Evolutionary conservation across 2,888 invertebrate species (phyloP).

Genomic region (Drosophila lutescens): DNA sequence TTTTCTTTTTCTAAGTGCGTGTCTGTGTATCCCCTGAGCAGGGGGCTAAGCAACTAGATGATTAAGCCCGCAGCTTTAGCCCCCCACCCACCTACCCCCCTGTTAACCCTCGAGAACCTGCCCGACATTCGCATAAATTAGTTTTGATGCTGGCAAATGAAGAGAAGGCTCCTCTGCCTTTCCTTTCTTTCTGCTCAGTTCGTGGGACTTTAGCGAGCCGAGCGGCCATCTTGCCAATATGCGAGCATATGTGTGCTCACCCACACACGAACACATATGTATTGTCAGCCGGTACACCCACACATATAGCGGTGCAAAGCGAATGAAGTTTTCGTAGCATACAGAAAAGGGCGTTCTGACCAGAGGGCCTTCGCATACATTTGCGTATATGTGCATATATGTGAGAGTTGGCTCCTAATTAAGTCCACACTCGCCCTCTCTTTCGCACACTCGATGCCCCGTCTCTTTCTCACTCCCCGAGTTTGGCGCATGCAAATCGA

Average conservation of each 20-base stretch:
- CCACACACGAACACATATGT: background rate
- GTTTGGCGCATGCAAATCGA: slow-evolving; percentile 57
- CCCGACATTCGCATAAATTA: slow-evolving; percentile 73
- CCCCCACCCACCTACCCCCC: background rate
- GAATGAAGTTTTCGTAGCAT: slow-evolving; percentile 31
- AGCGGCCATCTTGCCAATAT: slow-evolving; percentile 67
- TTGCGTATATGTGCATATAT: slow-evolving; percentile 8
- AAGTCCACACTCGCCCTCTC: slow-evolving; percentile 28
- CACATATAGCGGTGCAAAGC: background rate
- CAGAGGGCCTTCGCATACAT: slow-evolving; percentile 21
- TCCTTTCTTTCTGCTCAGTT: slow-evolving; percentile 2
- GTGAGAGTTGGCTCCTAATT: slow-evolving; percentile 46
- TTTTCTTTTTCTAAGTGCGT: background rate
- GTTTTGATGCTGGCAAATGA: slow-evolving; percentile 74
- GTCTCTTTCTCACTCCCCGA: background rate
- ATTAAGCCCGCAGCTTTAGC: slow-evolving; percentile 20
- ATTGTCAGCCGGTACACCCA: slow-evolving; percentile 20
- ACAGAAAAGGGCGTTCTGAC: slow-evolving; percentile 48
- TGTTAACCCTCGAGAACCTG: slow-evolving; percentile 9
- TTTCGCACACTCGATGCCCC: background rate
- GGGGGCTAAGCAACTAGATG: slow-evolving; percentile 19
- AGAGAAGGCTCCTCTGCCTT: slow-evolving; percentile 35
- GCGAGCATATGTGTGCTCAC: slow-evolving; percentile 38
- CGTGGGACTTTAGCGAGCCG: slow-evolving; percentile 28
- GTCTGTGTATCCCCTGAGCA: slow-evolving; percentile 6